A percentile compares a stretch with the other conserved stretches of the same genome.
Evolutionary conservation across 2,888 invertebrate genomes (phyloP).

Genomic region (Subacronicta megacephala): DNA sequence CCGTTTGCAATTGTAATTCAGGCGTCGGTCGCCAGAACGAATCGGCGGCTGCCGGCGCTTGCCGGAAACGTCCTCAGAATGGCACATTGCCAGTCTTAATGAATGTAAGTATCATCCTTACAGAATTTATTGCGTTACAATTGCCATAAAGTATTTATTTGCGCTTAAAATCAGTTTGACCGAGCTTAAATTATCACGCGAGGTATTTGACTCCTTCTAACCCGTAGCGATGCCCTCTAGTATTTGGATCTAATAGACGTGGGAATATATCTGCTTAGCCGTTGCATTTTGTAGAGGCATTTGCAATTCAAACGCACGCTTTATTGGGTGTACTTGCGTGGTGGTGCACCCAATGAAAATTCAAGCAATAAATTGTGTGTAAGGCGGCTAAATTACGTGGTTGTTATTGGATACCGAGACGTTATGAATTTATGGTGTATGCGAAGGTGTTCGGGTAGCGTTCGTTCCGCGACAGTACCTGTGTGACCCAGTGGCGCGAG

Average conservation of each 20-base stretch:
- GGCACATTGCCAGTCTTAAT: constrained; percentile 82
- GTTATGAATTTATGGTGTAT: constrained; percentile 66
- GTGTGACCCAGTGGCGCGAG: constrained; percentile 80
- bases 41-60: constrained; percentile 75
- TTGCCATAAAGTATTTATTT: constrained; percentile 52
- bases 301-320: constrained; percentile 74
- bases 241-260: constrained; percentile 71
- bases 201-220: constrained; percentile 47
- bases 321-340: constrained; percentile 67
- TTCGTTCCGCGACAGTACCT: constrained; percentile 74
- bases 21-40: constrained; percentile 80
- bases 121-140: constrained; percentile 66
- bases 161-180: constrained; percentile 46
- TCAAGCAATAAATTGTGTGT: constrained; percentile 67
- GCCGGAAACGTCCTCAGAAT: constrained; percentile 80
- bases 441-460: constrained; percentile 67
- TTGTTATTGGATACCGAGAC: constrained; percentile 57
- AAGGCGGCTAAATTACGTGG: constrained; percentile 68
- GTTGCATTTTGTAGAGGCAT: constrained; percentile 66
- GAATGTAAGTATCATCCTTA: constrained; percentile 73
- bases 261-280: constrained; percentile 71
- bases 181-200: constrained; percentile 44
- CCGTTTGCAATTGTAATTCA: constrained; percentile 80
- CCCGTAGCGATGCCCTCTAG: constrained; percentile 44
- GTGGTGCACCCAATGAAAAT: constrained; percentile 67